A percentile compares a stretch with the other conserved stretches of the same genome.
Evolutionary conservation across 2,113 vertebrate species (phyloP).

Genomic region (Oncorhynchus mykiss): DNA sequence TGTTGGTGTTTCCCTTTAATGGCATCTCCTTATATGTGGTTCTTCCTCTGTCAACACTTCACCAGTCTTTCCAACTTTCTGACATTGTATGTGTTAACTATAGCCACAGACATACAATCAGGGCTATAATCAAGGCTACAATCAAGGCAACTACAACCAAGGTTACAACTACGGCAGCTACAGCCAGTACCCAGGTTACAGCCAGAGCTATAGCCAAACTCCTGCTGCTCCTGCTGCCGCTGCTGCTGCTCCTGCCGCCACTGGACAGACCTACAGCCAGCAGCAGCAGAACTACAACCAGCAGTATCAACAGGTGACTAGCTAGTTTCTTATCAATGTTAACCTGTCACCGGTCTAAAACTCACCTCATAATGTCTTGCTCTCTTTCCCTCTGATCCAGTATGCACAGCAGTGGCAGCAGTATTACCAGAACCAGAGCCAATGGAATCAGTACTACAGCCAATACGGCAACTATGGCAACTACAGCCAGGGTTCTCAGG

Average conservation of each 20-base stretch:
- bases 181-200: slow-evolving; percentile 80
- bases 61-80: not conserved
- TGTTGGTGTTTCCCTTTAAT: not conserved
- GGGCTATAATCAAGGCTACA: slow-evolving; percentile 33
- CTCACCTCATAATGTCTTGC: not conserved
- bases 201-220: slow-evolving; percentile 84
- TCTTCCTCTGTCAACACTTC: not conserved
- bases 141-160: slow-evolving; percentile 79
- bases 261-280: slow-evolving; percentile 79
- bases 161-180: slow-evolving; percentile 84
- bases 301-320: slow-evolving; percentile 83
- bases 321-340: not conserved
- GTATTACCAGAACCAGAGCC: slow-evolving; percentile 93
- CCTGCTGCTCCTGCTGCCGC: slow-evolving; percentile 30
- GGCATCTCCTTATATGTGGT: not conserved
- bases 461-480: slow-evolving; percentile 71
- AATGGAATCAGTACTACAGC: slow-evolving; percentile 92
- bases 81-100: not conserved
- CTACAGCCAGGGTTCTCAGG: slow-evolving; percentile 74
- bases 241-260: slow-evolving; percentile 49
- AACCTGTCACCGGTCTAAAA: slow-evolving; percentile 4
- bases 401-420: slow-evolving; percentile 93
- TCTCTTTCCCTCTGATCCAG: slow-evolving; percentile 51
- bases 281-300: slow-evolving; percentile 81
- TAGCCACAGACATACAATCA: slow-evolving; percentile 48